phyloP scores from a whole-genome alignment of 2,113 vertebrate species.

The Tragelaphus scriptus region DNA sequence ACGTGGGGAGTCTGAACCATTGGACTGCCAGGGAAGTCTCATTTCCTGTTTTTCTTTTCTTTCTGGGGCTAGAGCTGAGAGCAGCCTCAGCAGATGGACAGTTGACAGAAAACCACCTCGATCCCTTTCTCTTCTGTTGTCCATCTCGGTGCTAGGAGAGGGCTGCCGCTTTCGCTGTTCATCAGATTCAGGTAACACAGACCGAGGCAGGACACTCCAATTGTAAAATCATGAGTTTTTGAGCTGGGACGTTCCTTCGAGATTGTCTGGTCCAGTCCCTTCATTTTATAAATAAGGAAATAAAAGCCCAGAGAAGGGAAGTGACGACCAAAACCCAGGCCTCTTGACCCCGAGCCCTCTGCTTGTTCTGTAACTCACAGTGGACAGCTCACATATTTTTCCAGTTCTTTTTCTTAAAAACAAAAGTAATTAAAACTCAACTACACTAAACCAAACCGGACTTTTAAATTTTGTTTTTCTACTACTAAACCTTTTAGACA shows the following conservation, averaged over 20 bases:
- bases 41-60: not conserved
- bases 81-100: not conserved
- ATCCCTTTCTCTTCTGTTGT: not conserved
- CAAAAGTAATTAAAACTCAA: conserved; percentile 23
- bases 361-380: not conserved
- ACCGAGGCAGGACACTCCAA: not conserved
- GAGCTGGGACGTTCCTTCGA: not conserved
- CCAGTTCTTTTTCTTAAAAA: conserved; percentile 18
- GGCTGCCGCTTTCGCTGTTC: not conserved
- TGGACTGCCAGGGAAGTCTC: not conserved
- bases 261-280: not conserved
- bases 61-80: not conserved
- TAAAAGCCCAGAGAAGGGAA: conserved; percentile 8
- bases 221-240: not conserved
- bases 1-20: not conserved
- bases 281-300: not conserved
- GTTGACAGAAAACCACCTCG: not conserved
- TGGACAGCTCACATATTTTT: not conserved
- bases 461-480: conserved; percentile 22
- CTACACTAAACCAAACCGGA: conserved; percentile 35
- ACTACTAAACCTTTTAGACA: not conserved
- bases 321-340: not conserved
- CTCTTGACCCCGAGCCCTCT: not conserved
- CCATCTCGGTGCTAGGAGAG: not conserved
- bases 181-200: not conserved